These are phyloP conservation scores for Sipha flava DNA, from an alignment of 1,140 invertebrate species.

Conservation along the genomic window DNA sequence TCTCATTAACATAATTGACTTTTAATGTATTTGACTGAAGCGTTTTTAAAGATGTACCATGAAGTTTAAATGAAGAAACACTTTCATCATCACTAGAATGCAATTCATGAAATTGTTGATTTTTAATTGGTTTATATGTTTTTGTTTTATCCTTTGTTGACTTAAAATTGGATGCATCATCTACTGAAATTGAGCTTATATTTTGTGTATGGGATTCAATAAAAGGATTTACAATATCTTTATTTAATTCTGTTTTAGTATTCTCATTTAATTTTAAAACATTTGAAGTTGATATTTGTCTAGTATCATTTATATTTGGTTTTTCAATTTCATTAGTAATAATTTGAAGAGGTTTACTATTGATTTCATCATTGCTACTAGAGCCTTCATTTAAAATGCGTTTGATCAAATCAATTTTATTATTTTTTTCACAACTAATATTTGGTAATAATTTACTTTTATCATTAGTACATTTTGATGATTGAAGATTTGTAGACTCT, in stretches of 20 bases:
- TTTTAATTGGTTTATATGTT: background rate
- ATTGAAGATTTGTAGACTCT: background rate
- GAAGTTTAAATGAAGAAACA: too few species aligned
- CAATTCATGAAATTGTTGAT: background rate
- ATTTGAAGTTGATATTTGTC: background rate
- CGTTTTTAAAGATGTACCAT: background rate
- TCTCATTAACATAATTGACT: background rate
- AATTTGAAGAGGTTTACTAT: background rate
- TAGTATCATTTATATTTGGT: background rate
- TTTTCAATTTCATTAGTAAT: background rate
- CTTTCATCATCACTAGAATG: background rate
- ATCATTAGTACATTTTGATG: background rate
- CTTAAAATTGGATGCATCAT: too few species aligned
- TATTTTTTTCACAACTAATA: background rate
- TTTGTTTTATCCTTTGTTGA: too few species aligned
- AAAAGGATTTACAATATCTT: too few species aligned
- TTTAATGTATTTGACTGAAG: background rate
- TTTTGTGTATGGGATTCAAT: too few species aligned
- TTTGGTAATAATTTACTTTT: background rate
- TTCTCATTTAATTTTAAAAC: background rate
- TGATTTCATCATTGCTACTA: background rate
- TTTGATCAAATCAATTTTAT: too few species aligned
- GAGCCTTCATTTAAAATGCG: too few species aligned
- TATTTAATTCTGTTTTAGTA: background rate
- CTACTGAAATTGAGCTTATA: too few species aligned